These are phyloP conservation scores for Diabrotica virgifera DNA, from an alignment of 1,140 invertebrate species.

Conservation along the genomic window DNA sequence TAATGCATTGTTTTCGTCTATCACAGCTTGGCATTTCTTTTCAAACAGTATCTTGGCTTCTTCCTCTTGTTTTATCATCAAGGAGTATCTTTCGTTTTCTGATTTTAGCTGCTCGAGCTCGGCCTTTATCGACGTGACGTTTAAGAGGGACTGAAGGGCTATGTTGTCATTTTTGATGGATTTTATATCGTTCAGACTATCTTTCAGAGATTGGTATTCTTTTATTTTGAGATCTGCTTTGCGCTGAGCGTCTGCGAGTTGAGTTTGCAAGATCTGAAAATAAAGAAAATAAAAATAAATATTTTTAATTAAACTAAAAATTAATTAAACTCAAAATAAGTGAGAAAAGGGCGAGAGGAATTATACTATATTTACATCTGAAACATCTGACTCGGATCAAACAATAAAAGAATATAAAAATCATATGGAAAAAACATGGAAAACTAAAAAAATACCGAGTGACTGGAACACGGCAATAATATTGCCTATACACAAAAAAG, in stretches of 20 bases:
- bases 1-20: constrained; percentile 54
- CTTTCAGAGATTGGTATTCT: constrained; percentile 46
- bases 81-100: constrained; percentile 46
- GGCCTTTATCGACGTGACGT: constrained; percentile 51
- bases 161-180: constrained; percentile 46
- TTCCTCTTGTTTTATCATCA: constrained; percentile 49
- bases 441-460: too few relatives aligned
- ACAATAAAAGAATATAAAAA: too few relatives aligned
- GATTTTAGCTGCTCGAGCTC: constrained; percentile 51
- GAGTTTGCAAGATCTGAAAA: constrained; percentile 25
- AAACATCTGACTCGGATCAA: too few relatives aligned
- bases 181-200: constrained; percentile 50
- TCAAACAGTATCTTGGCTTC: constrained; percentile 40
- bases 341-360: too few relatives aligned
- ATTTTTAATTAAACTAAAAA: background rate
- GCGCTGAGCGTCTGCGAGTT: constrained; percentile 33
- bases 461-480: too few relatives aligned
- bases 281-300: background rate
- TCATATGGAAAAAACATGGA: too few relatives aligned
- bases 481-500: too few relatives aligned
- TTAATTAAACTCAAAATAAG: too few relatives aligned
- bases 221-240: constrained; percentile 42
- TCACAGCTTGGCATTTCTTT: constrained; percentile 32
- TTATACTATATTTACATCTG: too few relatives aligned
- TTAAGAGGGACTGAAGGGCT: constrained; percentile 48